Evolutionary conservation across 2,113 vertebrate genomes (phyloP).

Genomic region (Pungitius pungitius): DNA sequence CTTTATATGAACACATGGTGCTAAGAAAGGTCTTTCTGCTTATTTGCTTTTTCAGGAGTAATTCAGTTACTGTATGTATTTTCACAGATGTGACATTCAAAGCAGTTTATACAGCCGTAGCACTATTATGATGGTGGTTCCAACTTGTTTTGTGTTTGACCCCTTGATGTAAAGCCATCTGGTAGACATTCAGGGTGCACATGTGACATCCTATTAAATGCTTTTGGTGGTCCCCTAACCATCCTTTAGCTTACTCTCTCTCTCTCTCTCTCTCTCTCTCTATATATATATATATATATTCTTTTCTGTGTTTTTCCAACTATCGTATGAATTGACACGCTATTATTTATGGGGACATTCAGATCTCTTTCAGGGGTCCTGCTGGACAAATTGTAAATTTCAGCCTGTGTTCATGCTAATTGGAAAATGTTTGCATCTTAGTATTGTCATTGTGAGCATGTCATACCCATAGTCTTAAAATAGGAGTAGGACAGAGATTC

Average conservation of each 20-base stretch:
- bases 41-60: slow-evolving; percentile 12
- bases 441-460: not conserved
- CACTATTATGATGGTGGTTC: not conserved
- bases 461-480: too few species aligned
- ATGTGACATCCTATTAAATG: not conserved
- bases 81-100: not conserved
- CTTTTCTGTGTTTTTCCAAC: not conserved
- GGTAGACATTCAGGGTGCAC: not conserved
- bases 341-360: not conserved
- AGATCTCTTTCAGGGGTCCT: not conserved
- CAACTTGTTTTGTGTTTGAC: not conserved
- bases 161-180: not conserved
- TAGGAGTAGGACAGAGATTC: too few species aligned
- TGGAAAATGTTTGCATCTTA: not conserved
- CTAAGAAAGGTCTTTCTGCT: slow-evolving; percentile 20
- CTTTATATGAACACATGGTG: slow-evolving; percentile 50
- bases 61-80: slow-evolving; percentile 4
- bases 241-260: too few species aligned
- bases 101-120: not conserved
- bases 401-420: not conserved
- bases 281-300: not conserved
- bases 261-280: too few species aligned
- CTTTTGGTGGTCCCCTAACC: not conserved
- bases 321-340: not conserved
- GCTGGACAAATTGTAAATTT: not conserved